Evolutionary conservation across 1,140 invertebrate species (phyloP).

Genomic region (Ostrea denselamellosa): DNA sequence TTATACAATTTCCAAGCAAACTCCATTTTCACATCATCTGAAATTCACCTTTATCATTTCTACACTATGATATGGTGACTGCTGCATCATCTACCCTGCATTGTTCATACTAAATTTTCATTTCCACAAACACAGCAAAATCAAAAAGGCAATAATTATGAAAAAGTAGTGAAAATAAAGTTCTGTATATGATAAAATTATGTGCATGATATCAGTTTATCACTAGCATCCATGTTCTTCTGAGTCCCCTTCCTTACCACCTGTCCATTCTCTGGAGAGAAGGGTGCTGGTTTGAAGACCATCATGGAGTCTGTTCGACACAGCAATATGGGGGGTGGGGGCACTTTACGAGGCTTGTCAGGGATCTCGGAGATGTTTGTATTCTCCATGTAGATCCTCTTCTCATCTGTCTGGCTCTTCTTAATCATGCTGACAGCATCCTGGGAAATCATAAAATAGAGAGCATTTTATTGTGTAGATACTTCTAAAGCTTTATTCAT

Average conservation of each 20-base stretch:
- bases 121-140: no score
- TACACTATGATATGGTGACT: no score
- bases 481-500: no score
- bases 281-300: slow-evolving; percentile 75
- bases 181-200: no score
- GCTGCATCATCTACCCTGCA: no score
- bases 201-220: no score
- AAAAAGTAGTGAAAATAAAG: no score
- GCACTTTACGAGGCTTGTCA: slow-evolving; percentile 60
- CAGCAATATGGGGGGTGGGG: slow-evolving; percentile 75
- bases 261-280: slow-evolving; percentile 63
- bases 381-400: slow-evolving; percentile 72
- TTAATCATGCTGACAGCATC: slow-evolving; percentile 69
- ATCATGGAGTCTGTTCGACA: slow-evolving; percentile 75
- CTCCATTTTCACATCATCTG: no score
- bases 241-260: slow-evolving; percentile 51
- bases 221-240: background rate
- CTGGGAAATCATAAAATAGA: slow-evolving; percentile 50
- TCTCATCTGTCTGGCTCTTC: slow-evolving; percentile 73
- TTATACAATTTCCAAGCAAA: no score
- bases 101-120: no score
- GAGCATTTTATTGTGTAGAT: background rate
- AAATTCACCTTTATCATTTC: no score
- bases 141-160: no score
- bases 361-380: slow-evolving; percentile 49